Evolutionary conservation across 2,888 invertebrate genomes (phyloP).

Genomic region (Tetranychus piercei): DNA sequence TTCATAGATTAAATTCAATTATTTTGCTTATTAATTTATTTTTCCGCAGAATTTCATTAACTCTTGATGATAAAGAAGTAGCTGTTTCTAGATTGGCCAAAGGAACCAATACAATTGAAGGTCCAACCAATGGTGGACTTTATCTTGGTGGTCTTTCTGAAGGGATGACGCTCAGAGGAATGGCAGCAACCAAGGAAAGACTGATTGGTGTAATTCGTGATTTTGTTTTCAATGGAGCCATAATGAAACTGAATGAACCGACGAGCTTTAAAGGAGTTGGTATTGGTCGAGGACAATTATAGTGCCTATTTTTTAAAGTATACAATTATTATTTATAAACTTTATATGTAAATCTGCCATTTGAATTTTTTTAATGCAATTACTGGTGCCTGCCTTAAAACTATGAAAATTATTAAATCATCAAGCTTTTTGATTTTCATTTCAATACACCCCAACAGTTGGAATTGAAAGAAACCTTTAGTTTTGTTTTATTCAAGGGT

Average conservation of each 20-base stretch:
- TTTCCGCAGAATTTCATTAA: slow-evolving; percentile 7
- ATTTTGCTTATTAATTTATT: neutral
- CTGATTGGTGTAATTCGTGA: slow-evolving; percentile 64
- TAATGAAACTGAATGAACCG: slow-evolving; percentile 46
- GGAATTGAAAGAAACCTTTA: too few relatives aligned
- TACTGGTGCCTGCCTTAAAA: too few relatives aligned
- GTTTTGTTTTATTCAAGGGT: too few relatives aligned
- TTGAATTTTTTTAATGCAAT: too few relatives aligned
- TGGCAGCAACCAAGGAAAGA: slow-evolving; percentile 40
- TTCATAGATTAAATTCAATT: neutral
- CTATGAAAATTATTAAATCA: too few relatives aligned
- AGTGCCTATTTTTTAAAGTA: too few relatives aligned
- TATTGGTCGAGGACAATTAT: slow-evolving; percentile 39
- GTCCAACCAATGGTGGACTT: slow-evolving; percentile 44
- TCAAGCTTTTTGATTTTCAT: too few relatives aligned
- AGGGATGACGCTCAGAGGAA: slow-evolving; percentile 34
- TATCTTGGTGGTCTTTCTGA: slow-evolving; percentile 53
- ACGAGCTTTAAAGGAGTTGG: slow-evolving; percentile 46
- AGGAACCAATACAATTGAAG: slow-evolving; percentile 29
- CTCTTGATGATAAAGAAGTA: slow-evolving; percentile 46
- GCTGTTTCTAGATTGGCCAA: slow-evolving; percentile 36
- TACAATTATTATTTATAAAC: too few relatives aligned
- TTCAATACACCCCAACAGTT: too few relatives aligned
- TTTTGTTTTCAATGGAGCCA: slow-evolving; percentile 48
- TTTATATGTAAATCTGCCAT: too few relatives aligned